A percentile compares a stretch with the other conserved stretches of the same genome.
These are phyloP conservation scores for Fundulus diaphanus DNA, from an alignment of 2,797 vertebrate genomes.

Conservation along the genomic window DNA sequence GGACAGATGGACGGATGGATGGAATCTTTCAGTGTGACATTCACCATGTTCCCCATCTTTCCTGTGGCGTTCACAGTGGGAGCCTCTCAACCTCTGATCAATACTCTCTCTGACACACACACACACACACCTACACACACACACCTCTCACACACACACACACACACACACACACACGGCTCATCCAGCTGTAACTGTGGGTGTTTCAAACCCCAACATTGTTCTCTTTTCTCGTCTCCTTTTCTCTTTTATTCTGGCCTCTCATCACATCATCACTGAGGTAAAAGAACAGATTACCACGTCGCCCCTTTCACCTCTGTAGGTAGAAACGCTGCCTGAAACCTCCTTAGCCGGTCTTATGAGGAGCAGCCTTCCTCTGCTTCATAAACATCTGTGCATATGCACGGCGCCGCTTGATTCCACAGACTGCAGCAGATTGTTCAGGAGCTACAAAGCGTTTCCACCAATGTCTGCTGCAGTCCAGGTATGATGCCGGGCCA, in stretches of 20 bases:
- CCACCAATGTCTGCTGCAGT: conserved; percentile 7
- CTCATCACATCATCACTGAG: not conserved
- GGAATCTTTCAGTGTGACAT: no score
- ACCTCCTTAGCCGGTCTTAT: not conserved
- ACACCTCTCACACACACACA: conserved; percentile 34
- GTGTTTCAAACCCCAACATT: no score
- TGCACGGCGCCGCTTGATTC: not conserved
- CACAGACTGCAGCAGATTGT: conserved; percentile 13
- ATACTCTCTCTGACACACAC: conserved; percentile 57
- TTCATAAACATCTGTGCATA: conserved; percentile 3
- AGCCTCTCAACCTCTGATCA: conserved; percentile 78
- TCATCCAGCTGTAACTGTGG: no score
- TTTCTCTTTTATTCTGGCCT: not conserved
- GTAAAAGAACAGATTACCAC: not conserved
- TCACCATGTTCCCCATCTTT: no score
- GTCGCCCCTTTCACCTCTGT: not conserved
- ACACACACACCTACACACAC: conserved; percentile 36
- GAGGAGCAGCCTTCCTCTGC: not conserved
- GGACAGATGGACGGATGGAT: no score
- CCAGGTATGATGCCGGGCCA: conserved; percentile 28
- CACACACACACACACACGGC: conserved; percentile 25
- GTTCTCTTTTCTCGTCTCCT: not conserved
- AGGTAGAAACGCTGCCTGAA: not conserved
- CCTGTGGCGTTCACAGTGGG: no score
- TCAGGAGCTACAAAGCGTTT: conserved; percentile 12